These are phyloP conservation scores for Sula dactylatra DNA, from an alignment of 2,113 vertebrate species.

Conservation along the genomic window DNA sequence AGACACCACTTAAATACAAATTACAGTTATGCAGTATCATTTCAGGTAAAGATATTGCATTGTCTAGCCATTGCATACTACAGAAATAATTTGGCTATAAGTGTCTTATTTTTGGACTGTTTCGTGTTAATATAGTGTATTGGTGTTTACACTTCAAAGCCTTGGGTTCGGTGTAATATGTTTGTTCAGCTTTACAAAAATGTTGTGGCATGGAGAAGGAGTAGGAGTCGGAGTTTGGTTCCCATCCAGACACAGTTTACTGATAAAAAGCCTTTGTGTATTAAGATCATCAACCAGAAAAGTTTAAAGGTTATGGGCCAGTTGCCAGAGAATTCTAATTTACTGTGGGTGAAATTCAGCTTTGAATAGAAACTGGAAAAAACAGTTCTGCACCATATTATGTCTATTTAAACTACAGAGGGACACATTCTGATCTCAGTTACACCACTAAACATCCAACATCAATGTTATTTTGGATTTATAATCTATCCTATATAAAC, in stretches of 20 bases:
- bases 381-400: background rate
- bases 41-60: background rate
- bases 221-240: background rate
- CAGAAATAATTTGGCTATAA: background rate
- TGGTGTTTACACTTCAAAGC: conserved; percentile 35
- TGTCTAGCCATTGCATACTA: background rate
- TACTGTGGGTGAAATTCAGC: conserved; percentile 23
- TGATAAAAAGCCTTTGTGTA: conserved; percentile 38
- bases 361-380: background rate
- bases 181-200: conserved; percentile 51
- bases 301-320: conserved; percentile 24
- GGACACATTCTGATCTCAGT: background rate
- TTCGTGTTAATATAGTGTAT: background rate
- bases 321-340: conserved; percentile 32
- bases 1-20: background rate
- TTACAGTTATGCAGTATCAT: background rate
- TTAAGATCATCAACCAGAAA: conserved; percentile 29
- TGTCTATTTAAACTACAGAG: background rate
- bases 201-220: conserved; percentile 29
- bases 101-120: background rate
- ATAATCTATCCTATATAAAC: background rate
- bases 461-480: background rate
- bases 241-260: background rate
- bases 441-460: background rate
- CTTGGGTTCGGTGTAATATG: background rate